Evolutionary conservation across 2,888 invertebrate species (phyloP).

Genomic region (Drosophila emarginata): DNA sequence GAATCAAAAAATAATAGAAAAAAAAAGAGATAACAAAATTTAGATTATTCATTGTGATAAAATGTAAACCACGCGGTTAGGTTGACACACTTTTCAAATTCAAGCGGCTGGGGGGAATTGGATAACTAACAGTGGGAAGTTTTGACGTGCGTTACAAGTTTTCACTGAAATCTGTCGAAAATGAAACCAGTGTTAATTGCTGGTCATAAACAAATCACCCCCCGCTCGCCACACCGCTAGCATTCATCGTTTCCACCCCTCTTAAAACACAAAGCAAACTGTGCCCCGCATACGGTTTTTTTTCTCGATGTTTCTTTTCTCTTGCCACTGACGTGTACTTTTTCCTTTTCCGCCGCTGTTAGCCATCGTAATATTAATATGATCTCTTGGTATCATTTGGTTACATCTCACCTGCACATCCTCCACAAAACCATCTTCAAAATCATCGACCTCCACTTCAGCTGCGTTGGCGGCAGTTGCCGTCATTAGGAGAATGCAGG

Average conservation of each 20-base stretch:
- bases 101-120: neutral
- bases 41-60: constrained; percentile 36
- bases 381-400: neutral
- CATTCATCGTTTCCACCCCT: constrained; percentile 6
- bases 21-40: constrained; percentile 24
- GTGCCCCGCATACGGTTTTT: constrained; percentile 2
- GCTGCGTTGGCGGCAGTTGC: constrained; percentile 33
- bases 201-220: constrained; percentile 34
- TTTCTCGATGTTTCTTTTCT: constrained; percentile 42
- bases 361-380: too few species aligned
- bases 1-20: constrained; percentile 1
- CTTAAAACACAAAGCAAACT: neutral
- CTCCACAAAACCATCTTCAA: constrained; percentile 77
- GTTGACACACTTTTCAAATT: constrained; percentile 47
- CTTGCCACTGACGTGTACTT: constrained; percentile 77
- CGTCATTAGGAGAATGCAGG: constrained; percentile 41
- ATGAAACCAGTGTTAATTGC: constrained; percentile 36
- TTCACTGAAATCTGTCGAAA: constrained; percentile 2
- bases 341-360: constrained; percentile 28
- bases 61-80: constrained; percentile 57
- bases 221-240: neutral
- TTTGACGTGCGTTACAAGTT: constrained; percentile 49
- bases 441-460: constrained; percentile 61
- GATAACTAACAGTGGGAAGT: constrained; percentile 1
- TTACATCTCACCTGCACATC: constrained; percentile 72